Evolutionary conservation across 2,888 invertebrate genomes (phyloP).

Genomic region (Melikaiella ostensackeni): DNA sequence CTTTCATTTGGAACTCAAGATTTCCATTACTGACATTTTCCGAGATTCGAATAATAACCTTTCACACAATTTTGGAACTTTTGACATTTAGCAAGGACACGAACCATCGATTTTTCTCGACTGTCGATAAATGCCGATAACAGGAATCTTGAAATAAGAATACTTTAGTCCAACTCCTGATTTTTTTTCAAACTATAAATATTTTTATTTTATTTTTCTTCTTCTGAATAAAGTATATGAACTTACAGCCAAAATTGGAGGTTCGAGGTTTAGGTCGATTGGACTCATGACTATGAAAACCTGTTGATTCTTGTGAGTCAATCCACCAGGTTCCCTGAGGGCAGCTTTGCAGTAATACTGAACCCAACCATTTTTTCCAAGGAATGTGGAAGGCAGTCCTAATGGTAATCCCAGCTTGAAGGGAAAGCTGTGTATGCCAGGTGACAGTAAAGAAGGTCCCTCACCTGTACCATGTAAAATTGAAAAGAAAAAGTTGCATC

Average conservation of each 20-base stretch:
- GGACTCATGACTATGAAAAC: slow-evolving; percentile 99
- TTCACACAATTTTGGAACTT: too few species aligned
- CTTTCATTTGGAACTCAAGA: too few species aligned
- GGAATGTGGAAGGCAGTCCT: slow-evolving; percentile 94
- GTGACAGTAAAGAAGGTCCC: slow-evolving; percentile 89
- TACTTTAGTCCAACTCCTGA: too few species aligned
- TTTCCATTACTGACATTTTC: too few species aligned
- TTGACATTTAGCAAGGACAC: too few species aligned
- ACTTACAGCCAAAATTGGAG: slow-evolving; percentile 91
- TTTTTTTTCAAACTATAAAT: not conserved
- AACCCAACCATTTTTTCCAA: slow-evolving; percentile 96
- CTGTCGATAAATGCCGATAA: too few species aligned
- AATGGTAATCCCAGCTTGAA: slow-evolving; percentile 94
- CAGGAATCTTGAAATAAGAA: too few species aligned
- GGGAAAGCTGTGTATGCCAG: slow-evolving; percentile 96
- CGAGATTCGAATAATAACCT: too few species aligned
- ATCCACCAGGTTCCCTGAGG: slow-evolving; percentile 90
- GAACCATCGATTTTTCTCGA: too few species aligned
- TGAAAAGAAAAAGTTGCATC: slow-evolving; percentile 39
- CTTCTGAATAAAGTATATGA: slow-evolving; percentile 7
- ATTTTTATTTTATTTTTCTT: not conserved
- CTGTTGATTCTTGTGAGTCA: slow-evolving; percentile 96
- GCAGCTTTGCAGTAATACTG: slow-evolving; percentile 96
- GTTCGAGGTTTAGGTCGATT: slow-evolving; percentile 94
- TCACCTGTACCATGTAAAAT: slow-evolving; percentile 80